phyloP scores from a whole-genome alignment of 2,888 invertebrate species.

The Rhingia rostrata region DNA sequence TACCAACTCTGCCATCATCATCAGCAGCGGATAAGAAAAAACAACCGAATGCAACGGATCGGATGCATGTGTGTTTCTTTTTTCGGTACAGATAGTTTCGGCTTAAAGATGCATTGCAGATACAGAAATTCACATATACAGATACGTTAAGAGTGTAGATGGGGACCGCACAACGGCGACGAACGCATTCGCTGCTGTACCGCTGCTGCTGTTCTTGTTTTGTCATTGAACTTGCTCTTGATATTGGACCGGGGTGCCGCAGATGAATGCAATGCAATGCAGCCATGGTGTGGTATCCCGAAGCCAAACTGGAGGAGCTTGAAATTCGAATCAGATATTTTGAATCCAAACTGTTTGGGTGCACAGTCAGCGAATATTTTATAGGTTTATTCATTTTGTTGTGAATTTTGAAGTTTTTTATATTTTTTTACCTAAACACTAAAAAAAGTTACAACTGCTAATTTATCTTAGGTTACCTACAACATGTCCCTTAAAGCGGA shows the following conservation, averaged over 20 bases:
- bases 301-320: constrained; percentile 27
- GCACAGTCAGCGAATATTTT: constrained; percentile 42
- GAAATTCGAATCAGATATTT: constrained; percentile 61
- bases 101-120: constrained; percentile 41
- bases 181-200: constrained; percentile 50
- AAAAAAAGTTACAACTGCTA: no score
- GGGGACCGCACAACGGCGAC: constrained; percentile 15
- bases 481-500: no score
- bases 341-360: not conserved
- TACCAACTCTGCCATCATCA: constrained; percentile 28
- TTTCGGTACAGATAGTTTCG: constrained; percentile 62
- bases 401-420: not conserved
- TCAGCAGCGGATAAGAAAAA: constrained; percentile 11
- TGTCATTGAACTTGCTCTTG: constrained; percentile 75
- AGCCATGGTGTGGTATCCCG: constrained; percentile 36
- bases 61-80: constrained; percentile 15
- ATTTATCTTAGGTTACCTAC: no score
- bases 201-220: constrained; percentile 60
- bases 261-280: constrained; percentile 47
- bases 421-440: no score
- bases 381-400: constrained; percentile 8
- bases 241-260: constrained; percentile 52
- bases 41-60: constrained; percentile 27
- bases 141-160: constrained; percentile 21
- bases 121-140: constrained; percentile 12